These are phyloP conservation scores for Labeo catla DNA, from an alignment of 2,113 vertebrate species.

Conservation along the genomic window DNA sequence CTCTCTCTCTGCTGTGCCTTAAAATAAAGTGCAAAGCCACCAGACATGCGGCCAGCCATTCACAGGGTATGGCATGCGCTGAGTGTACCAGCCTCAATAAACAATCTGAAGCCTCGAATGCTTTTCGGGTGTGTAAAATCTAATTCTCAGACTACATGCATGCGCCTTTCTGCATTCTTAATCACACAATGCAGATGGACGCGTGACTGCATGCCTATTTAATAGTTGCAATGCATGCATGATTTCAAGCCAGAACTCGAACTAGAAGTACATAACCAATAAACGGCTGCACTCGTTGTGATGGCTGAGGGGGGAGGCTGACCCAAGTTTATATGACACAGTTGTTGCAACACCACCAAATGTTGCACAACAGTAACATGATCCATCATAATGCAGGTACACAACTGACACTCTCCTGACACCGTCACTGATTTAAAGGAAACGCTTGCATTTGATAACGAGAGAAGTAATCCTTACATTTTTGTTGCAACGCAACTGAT, in stretches of 20 bases:
- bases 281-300: neutral
- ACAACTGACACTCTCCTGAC: neutral
- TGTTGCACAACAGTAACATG: slow-evolving; percentile 44
- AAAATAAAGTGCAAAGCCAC: slow-evolving; percentile 70
- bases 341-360: slow-evolving; percentile 47
- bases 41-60: slow-evolving; percentile 59
- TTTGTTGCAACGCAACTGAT: neutral
- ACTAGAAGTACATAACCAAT: neutral
- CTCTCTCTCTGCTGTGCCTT: slow-evolving; percentile 53
- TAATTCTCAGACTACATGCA: neutral
- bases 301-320: neutral
- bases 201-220: neutral
- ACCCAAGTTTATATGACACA: slow-evolving; percentile 30
- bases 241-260: no score
- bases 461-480: neutral
- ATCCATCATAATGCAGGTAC: slow-evolving; percentile 28
- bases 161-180: neutral
- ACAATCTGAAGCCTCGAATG: neutral
- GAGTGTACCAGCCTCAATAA: neutral
- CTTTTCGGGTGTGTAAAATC: neutral
- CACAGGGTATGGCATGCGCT: slow-evolving; percentile 44
- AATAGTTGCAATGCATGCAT: neutral
- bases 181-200: neutral
- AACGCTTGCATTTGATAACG: neutral
- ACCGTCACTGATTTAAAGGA: slow-evolving; percentile 8